Evolutionary conservation across 1,140 invertebrate genomes (phyloP), one percentile per base, ranked within the genome.

Genomic region (Papilio dardanus): DNA sequence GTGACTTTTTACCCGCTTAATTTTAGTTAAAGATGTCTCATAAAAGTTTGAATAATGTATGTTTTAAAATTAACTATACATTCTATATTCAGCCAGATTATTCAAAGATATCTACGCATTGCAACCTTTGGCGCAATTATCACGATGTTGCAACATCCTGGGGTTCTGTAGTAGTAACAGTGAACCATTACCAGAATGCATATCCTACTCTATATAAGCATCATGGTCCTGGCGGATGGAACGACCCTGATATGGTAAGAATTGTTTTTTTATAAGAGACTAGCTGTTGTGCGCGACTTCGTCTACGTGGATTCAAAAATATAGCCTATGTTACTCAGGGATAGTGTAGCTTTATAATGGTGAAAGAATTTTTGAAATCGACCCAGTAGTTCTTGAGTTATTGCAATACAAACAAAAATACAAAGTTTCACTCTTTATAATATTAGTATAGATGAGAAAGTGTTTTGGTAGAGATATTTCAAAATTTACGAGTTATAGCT

Each of bases 111-210:
- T 73, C 81, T 0, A 65, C 79, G 3, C 77, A 90, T 33, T 99
- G 98, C 84, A 98, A 99, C 93, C 90, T 98, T 78, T 99, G 97
- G 97, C 94, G 98, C 75, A 98, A 98, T 81, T 98, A 95, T 92
- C 96, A 96, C 86, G 98, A 99, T 88, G 97, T 99, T 76, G 90
- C 96, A 3, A 96, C 96, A 84, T 96, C 96, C 0, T 98, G 97
- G 95, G 89, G 90, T 1, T 96, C 96, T 75, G 92, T 98, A 0
- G 93, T 94, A 19, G 89, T 88, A 33, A 98, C 98, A 74, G 95
- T 98, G 62, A 92, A 96, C 67, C 97, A 96, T 90, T 98, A 97
- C 89, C 95, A 95, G 46, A 90, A 95, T 5, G 95, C 97, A 81
- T 96, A 97, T 84, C 94, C 96, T 40, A 93, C 94, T 62, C 94